These are phyloP conservation scores for Molorchus minor DNA, from an alignment of 2,888 invertebrate genomes.

Conservation along the genomic window DNA sequence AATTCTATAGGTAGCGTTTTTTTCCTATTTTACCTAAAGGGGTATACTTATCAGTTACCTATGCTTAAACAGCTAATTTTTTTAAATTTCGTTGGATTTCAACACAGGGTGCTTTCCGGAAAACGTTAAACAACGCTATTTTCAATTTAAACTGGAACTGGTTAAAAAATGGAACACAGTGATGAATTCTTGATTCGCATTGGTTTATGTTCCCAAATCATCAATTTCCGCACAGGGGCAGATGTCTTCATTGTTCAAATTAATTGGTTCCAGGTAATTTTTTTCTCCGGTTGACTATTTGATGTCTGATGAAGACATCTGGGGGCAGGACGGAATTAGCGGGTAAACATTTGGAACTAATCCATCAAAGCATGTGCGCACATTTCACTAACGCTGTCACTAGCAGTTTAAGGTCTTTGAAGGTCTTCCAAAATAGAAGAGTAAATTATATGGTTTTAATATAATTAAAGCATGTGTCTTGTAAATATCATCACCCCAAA, in stretches of 20 bases:
- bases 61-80: too few species aligned
- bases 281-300: conserved; percentile 26
- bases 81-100: too few species aligned
- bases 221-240: conserved; percentile 17
- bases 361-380: conserved; percentile 35
- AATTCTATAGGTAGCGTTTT: too few species aligned
- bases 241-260: conserved; percentile 25
- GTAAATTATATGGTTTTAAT: conserved; percentile 20
- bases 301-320: conserved; percentile 38
- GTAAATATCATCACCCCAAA: conserved; percentile 17
- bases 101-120: too few species aligned
- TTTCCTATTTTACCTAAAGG: too few species aligned
- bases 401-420: conserved; percentile 16
- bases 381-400: conserved; percentile 20
- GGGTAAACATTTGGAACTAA: conserved; percentile 40
- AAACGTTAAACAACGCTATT: too few species aligned
- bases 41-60: too few species aligned
- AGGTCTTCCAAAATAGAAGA: conserved; percentile 13
- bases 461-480: conserved; percentile 11
- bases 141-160: neutral
- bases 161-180: neutral
- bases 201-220: conserved; percentile 1
- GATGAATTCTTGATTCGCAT: neutral
- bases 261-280: conserved; percentile 32
- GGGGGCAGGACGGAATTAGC: conserved; percentile 35